Percentiles rank a stretch among this genome's conserved stretches.
Conservation (phyloP, 2,113 vertebrate genomes). For the Alces alces region DNA sequence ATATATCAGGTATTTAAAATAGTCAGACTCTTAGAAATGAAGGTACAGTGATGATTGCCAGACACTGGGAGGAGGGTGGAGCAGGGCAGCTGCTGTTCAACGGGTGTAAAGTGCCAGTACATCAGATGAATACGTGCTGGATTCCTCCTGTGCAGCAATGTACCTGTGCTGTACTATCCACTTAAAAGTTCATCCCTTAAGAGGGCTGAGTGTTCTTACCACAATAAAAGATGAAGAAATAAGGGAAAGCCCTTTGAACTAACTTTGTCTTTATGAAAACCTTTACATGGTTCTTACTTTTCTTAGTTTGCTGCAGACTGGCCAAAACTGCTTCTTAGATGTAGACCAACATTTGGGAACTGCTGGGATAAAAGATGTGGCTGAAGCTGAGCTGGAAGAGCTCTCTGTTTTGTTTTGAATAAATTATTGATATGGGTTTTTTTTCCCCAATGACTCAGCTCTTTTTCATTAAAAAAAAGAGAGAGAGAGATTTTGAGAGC, state of each 20-base stretch:
- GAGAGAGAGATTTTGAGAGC: neutral
- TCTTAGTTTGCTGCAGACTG: neutral
- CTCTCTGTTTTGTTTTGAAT: neutral
- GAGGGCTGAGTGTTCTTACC: neutral
- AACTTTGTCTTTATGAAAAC: neutral
- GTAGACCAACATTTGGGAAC: neutral
- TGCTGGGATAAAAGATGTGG: neutral
- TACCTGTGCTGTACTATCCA: neutral
- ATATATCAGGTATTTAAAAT: neutral
- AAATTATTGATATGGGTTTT: neutral
- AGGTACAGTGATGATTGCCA: neutral
- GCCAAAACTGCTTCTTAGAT: neutral
- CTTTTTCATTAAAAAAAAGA: neutral
- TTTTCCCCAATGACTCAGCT: neutral
- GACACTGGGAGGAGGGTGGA: accelerated
- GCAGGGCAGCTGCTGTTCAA: neutral
- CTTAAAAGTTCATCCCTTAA: neutral
- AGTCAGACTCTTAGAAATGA: neutral
- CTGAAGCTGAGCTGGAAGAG: neutral
- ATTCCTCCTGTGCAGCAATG: neutral
- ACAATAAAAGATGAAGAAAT: neutral
- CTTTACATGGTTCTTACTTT: neutral
- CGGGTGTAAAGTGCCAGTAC: neutral
- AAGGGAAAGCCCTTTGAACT: neutral
- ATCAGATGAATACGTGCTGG: neutral